Evolutionary conservation across 2,113 vertebrate species (phyloP).

Genomic region (Rhizomys pruinosus): DNA sequence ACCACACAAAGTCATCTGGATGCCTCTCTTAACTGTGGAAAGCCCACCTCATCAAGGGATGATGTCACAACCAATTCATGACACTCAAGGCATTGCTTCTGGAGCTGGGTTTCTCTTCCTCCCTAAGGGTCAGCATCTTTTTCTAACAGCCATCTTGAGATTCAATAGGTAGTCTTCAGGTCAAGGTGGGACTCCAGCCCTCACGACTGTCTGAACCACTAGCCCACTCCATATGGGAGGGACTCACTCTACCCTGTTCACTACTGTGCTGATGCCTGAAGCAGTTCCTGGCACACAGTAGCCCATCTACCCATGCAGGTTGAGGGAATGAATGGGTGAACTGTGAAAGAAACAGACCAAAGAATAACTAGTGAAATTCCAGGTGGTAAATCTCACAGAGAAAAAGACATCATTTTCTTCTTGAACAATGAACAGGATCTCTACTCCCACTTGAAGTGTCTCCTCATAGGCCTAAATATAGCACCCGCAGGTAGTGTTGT

Average conservation of each 20-base stretch:
- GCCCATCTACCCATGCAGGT: background rate
- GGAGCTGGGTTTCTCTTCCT: background rate
- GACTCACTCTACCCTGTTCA: background rate
- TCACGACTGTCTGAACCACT: background rate
- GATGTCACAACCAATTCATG: too few relatives aligned
- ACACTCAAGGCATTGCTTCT: background rate
- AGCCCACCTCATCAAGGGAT: background rate
- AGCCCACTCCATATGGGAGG: accelerated
- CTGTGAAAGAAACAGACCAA: background rate
- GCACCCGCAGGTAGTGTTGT: background rate
- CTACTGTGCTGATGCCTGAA: background rate
- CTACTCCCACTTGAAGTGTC: background rate
- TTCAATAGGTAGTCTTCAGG: background rate
- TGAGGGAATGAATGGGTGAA: background rate
- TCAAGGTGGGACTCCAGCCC: too few relatives aligned
- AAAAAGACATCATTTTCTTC: background rate
- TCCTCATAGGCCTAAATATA: background rate
- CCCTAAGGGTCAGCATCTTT: background rate
- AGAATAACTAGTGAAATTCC: background rate
- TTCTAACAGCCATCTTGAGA: background rate
- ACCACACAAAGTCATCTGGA: too few relatives aligned
- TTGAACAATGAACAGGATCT: background rate
- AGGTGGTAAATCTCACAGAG: background rate
- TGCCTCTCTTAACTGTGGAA: background rate
- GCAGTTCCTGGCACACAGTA: background rate